phyloP scores from a whole-genome alignment of 2,113 vertebrate species.

The Rhinopomastus cyanomelas region DNA sequence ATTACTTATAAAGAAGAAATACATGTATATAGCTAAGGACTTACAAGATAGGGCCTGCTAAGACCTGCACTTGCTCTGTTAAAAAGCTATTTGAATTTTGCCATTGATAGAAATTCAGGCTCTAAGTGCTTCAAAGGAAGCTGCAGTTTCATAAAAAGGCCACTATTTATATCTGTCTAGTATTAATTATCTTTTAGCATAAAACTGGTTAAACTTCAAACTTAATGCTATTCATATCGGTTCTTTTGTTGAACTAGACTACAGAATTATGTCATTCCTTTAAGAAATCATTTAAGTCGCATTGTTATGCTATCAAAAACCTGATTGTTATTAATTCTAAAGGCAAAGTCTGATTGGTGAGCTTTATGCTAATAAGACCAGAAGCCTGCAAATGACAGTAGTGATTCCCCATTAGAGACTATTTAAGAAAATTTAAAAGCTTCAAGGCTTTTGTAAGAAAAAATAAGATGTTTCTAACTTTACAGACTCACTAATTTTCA shows the following conservation, averaged over 20 bases:
- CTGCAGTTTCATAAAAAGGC: background rate
- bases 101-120: background rate
- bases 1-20: background rate
- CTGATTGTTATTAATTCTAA: background rate
- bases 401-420: background rate
- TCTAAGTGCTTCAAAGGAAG: slow-evolving; percentile 11
- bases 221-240: background rate
- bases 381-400: background rate
- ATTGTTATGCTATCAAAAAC: background rate
- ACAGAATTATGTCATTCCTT: background rate
- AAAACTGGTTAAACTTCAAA: slow-evolving; percentile 7
- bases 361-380: background rate
- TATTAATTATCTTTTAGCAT: slow-evolving; percentile 7
- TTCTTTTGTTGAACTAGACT: background rate
- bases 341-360: background rate
- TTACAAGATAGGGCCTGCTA: background rate
- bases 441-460: background rate
- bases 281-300: background rate
- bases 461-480: background rate
- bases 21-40: background rate
- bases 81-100: slow-evolving; percentile 31
- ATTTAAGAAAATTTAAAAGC: background rate
- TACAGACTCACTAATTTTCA: background rate
- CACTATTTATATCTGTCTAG: background rate
- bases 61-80: background rate